A percentile compares a stretch with the other conserved stretches of the same genome.
Conservation (phyloP, 2,888 invertebrate genomes). For the Callyntrura guangdongensis region DNA sequence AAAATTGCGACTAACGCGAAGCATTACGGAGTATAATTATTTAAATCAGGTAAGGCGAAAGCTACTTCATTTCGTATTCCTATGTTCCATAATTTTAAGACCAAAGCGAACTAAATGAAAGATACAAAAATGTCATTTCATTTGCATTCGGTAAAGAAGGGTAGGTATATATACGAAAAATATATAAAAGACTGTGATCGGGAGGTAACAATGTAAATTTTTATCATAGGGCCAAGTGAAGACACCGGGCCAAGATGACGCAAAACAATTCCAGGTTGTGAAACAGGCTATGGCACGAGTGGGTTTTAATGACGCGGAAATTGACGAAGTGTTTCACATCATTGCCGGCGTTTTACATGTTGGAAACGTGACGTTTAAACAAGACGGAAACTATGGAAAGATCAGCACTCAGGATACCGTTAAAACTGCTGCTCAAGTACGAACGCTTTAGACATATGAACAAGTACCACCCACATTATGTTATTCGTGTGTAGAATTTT, state of each 20-base stretch:
- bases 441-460: conserved; percentile 60
- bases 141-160: background rate
- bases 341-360: conserved; percentile 94
- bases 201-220: background rate
- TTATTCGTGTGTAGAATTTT: no score
- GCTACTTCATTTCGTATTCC: no score
- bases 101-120: background rate
- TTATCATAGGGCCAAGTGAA: conserved; percentile 78
- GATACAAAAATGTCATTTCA: background rate
- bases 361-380: conserved; percentile 94
- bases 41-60: conserved; percentile 90
- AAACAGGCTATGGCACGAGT: conserved; percentile 92
- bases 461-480: no score
- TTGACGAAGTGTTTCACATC: conserved; percentile 92
- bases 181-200: no score
- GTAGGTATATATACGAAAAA: background rate
- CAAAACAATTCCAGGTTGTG: conserved; percentile 90
- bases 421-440: conserved; percentile 90
- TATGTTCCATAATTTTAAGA: conserved; percentile 82
- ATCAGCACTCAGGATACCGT: conserved; percentile 90
- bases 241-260: conserved; percentile 87
- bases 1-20: conserved; percentile 90
- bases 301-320: conserved; percentile 91
- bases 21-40: conserved; percentile 91
- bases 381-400: conserved; percentile 90